Percentiles rank a stretch among this genome's conserved stretches.
These are phyloP conservation scores for Phodopus roborovskii DNA, from an alignment of 2,113 vertebrate species.

Conservation along the genomic window DNA sequence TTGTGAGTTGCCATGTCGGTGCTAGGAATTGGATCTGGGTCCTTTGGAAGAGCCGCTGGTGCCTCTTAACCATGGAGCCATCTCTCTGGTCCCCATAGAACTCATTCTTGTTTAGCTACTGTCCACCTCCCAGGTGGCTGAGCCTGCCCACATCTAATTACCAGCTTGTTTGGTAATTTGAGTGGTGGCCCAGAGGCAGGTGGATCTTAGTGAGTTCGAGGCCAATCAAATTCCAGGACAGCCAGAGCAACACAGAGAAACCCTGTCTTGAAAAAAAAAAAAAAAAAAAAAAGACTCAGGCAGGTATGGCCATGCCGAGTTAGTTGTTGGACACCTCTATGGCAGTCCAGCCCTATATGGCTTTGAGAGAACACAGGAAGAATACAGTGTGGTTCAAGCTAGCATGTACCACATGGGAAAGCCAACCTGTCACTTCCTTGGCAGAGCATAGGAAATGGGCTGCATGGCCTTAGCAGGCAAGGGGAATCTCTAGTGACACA, in stretches of 20 bases:
- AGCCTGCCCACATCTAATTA: not conserved
- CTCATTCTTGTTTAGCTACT: slow-evolving; percentile 32
- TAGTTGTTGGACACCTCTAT: not conserved
- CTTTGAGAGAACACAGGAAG: not conserved
- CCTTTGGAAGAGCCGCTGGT: no score
- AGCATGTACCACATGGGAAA: not conserved
- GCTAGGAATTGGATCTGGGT: no score
- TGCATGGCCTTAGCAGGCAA: not conserved
- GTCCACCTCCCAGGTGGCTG: not conserved
- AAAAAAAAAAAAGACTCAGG: not conserved
- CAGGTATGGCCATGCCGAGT: fast-evolving
- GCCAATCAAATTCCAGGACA: no score
- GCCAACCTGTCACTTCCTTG: not conserved
- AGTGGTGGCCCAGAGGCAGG: not conserved
- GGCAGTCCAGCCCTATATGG: not conserved
- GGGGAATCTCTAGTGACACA: not conserved
- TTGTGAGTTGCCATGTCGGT: no score
- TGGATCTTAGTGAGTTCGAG: no score
- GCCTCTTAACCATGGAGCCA: no score
- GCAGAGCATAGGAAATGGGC: not conserved
- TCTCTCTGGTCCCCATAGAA: no score
- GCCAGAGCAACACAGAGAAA: no score
- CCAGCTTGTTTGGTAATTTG: not conserved
- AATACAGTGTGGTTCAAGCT: not conserved
- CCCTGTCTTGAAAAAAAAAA: no score